phyloP scores from a whole-genome alignment of 2,113 vertebrate species.

The Corythaixoides concolor region DNA sequence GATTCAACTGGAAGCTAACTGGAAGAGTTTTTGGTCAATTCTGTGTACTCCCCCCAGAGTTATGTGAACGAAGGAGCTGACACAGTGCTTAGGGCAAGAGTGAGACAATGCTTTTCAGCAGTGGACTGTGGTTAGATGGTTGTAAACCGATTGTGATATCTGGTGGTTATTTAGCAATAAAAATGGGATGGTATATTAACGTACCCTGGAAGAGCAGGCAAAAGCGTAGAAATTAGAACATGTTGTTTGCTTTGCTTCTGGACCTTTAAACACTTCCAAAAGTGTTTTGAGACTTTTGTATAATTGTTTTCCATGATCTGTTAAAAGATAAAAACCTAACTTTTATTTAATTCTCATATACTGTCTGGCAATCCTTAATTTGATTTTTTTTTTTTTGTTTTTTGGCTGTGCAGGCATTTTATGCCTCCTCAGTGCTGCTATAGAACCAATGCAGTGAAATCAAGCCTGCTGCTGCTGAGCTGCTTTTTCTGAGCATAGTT shows the following conservation, averaged over 20 bases:
- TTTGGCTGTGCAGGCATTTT: neutral
- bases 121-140: neutral
- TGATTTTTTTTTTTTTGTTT: neutral
- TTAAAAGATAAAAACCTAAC: neutral
- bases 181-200: neutral
- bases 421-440: neutral
- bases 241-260: neutral
- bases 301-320: neutral
- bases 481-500: neutral
- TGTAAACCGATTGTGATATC: neutral
- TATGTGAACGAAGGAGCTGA: neutral
- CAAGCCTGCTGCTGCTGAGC: neutral
- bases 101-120: neutral
- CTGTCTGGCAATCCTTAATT: neutral
- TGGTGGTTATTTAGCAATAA: neutral
- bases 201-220: neutral
- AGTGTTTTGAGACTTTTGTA: neutral
- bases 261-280: neutral
- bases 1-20: neutral
- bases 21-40: neutral
- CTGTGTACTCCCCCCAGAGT: accelerated
- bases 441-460: neutral
- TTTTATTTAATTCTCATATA: neutral
- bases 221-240: accelerated
- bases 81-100: neutral